Evolutionary conservation across 2,888 invertebrate genomes (phyloP), one percentile per base, ranked within the genome.

Genomic region (Cosmia pyralina): DNA sequence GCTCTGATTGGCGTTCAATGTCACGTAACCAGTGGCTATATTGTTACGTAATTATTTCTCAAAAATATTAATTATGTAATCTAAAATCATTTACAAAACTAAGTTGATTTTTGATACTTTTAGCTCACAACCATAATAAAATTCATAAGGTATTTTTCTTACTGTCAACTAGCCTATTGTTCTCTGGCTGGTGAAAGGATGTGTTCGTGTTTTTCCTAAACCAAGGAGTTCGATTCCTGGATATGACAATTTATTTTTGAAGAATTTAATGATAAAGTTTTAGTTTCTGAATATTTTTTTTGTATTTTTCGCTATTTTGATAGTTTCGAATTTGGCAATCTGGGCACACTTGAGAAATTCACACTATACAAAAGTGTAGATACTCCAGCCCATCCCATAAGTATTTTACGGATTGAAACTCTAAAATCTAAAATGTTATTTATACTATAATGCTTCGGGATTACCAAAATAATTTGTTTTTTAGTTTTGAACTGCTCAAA

Each of bases 381-480:
- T 48, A 65, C 72, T 71, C 48, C 78, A 66, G 79, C 55, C 60
- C 50, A 65, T 11, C n/a, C 15, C n/a, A 52, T 77, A 34, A 50
- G 7, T 22, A 58, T 59, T 58, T 62, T 57, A 63, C 15, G 44
- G 60, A 62, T 50, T 58, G n/a, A 57, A 69, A 60, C 44, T 48
- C 38, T 22, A 28, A 70, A 69, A 69, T 52, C 8, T 22, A 50
- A 48, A 58, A 63, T 38, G 44, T 52, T 41, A 52, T 46, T 46
- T 28, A 8, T 8, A 22, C 11, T 41, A 19, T 15, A 60, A 48
- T 34, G 38, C 15, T 60, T 60, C 19, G n/a, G n/a, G 44, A 46
- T 55, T 44, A 48, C 41, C 41, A 71, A 65, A 60, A 50, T n/a
- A 44, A 60, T n/a, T 62, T 78, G 55, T 72, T 77, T 60, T 41